Conservation (phyloP, 1,140 invertebrate genomes). For the Neomicropteryx cornuta region DNA sequence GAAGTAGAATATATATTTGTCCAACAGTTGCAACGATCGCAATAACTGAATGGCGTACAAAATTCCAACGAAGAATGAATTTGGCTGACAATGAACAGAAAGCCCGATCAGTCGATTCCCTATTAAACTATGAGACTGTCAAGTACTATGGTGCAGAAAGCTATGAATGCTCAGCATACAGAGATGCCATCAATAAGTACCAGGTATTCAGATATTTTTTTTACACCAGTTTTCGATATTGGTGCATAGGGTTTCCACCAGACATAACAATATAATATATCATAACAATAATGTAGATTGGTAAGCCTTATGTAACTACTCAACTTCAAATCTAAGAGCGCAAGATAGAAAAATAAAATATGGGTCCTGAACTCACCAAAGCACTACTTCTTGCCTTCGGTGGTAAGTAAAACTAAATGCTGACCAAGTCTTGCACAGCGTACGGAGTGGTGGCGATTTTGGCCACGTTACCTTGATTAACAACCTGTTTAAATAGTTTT, state of each 20-base stretch:
- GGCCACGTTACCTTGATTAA: no score
- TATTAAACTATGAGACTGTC: constrained; percentile 95
- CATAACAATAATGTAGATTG: not conserved
- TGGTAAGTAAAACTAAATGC: no score
- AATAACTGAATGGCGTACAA: constrained; percentile 93
- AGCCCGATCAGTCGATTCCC: constrained; percentile 89
- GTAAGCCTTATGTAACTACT: no score
- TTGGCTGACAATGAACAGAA: constrained; percentile 82
- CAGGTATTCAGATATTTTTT: constrained; percentile 49
- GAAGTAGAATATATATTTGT: no score
- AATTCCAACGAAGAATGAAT: constrained; percentile 89
- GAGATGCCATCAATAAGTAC: constrained; percentile 67
- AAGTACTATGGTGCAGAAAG: constrained; percentile 93
- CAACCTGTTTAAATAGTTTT: no score
- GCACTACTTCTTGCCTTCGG: no score
- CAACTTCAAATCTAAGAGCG: no score
- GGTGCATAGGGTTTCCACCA: not conserved
- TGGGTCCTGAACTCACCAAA: no score
- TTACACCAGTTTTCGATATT: not conserved
- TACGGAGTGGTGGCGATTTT: no score
- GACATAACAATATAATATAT: not conserved
- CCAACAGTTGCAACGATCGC: constrained; percentile 71
- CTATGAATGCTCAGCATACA: constrained; percentile 81
- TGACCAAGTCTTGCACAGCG: no score
- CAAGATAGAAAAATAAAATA: no score